Evolutionary conservation across 1,140 invertebrate genomes (phyloP), one percentile per base, ranked within the genome.

Genomic region (Aplysia californica): DNA sequence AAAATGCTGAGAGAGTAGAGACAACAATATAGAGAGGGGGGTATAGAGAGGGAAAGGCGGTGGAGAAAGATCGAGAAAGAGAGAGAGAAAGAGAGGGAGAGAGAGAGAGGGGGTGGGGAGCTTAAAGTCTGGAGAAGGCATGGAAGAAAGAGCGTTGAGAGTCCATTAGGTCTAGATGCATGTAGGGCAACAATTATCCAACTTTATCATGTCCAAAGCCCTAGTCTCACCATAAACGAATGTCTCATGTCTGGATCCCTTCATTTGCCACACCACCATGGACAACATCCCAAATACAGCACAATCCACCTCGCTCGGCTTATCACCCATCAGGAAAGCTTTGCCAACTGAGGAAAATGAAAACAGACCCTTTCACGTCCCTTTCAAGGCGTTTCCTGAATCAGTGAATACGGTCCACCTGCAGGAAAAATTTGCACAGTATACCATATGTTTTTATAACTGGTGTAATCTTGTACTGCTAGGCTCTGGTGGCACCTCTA

Each of bases 271-370:
- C 6, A 88, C 44, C 21, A 90, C 82, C 80, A 89, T 88, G 23
- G 76, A 76, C 20, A 91, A 44, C 84, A 90, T 87, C 0, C 88
- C 89, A 82, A 91, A 91, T 10, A 90, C 72, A 18, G 86, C 80
- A 82, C 90, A 91, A 77, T 91, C 90, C 29, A 87, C 86, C 76
- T 88, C 87, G 26, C 79, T 78, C 0, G 89, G 88, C n/a, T 81
- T 61, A 6, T 89, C 81, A 18, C 90, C 90, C 65, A 88, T 80
- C 15, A 91, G 80, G 77, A 86, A 91, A 21, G 76, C 72, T 76
- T 90, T 90, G 20, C 83, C 82, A 50, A 88, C 90, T 90, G 76
- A 29, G 84, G 82, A n/a, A 6, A 55, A 55, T 4, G 6, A 44
- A 44, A 3, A 44, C 38, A 68, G 33, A 66, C 15, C 35, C 18